These are phyloP conservation scores for Drosophila seclusa DNA, from an alignment of 2,888 invertebrate species.

Conservation along the genomic window DNA sequence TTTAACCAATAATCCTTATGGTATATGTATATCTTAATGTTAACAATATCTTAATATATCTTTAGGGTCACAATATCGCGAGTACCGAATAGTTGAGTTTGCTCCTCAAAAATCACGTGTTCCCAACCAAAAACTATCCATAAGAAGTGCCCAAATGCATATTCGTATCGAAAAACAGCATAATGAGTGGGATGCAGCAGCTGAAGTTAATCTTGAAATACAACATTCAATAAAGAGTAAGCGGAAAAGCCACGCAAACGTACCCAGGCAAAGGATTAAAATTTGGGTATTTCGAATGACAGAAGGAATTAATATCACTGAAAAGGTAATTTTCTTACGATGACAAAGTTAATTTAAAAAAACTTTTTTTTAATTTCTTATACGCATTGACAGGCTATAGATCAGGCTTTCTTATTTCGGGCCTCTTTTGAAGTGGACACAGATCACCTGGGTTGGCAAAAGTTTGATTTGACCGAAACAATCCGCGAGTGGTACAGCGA, in stretches of 20 bases:
- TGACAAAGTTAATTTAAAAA: not conserved
- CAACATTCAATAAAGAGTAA: constrained; percentile 41
- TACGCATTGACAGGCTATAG: constrained; percentile 86
- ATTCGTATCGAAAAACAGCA: constrained; percentile 85
- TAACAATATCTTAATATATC: constrained; percentile 16
- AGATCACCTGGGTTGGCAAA: constrained; percentile 92
- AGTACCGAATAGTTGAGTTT: constrained; percentile 94
- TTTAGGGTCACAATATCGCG: constrained; percentile 92
- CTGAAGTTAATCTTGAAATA: constrained; percentile 20
- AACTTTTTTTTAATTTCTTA: constrained; percentile 14
- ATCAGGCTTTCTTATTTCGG: constrained; percentile 87
- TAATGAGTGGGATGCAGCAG: constrained; percentile 28
- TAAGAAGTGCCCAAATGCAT: constrained; percentile 93
- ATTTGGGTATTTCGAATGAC: constrained; percentile 83
- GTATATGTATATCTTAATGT: not conserved
- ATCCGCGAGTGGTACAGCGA: constrained; percentile 90
- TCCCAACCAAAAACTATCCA: constrained; percentile 87
- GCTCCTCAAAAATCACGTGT: constrained; percentile 88
- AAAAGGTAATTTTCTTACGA: constrained; percentile 67
- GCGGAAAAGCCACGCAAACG: constrained; percentile 25
- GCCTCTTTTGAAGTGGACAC: constrained; percentile 87
- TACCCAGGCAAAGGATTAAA: constrained; percentile 67
- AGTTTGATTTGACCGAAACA: constrained; percentile 92
- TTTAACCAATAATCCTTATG: not conserved
- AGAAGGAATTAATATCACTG: constrained; percentile 69